Evolutionary conservation across 2,888 invertebrate genomes (phyloP).

Genomic region (Clivina fossor): DNA sequence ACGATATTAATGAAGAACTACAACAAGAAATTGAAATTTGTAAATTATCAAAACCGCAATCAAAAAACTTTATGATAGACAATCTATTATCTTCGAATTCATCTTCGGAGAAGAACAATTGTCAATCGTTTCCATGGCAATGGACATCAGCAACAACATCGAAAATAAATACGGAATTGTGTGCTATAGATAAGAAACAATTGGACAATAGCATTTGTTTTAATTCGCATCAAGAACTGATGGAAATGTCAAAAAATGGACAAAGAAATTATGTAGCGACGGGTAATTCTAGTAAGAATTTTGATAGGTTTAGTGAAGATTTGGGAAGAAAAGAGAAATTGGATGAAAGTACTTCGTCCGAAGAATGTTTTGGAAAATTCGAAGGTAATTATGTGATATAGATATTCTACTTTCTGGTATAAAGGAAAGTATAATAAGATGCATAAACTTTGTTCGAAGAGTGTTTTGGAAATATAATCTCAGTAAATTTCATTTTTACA

Average conservation of each 20-base stretch:
- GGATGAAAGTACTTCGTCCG: constrained; percentile 11
- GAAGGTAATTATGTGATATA: constrained; percentile 13
- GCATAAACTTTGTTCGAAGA: too few relatives aligned
- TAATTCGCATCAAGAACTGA: constrained; percentile 1
- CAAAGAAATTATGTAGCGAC: not conserved
- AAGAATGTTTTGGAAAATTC: constrained; percentile 28
- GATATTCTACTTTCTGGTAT: too few relatives aligned
- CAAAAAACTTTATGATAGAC: constrained; percentile 32
- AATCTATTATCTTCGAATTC: constrained; percentile 19
- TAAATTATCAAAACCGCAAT: constrained; percentile 11
- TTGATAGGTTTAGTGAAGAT: constrained; percentile 19
- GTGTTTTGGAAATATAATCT: too few relatives aligned
- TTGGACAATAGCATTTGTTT: constrained; percentile 6
- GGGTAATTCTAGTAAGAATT: constrained; percentile 13
- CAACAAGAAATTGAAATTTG: too few relatives aligned
- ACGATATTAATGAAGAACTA: constrained; percentile 8
- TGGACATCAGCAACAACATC: constrained; percentile 14
- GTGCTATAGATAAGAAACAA: constrained; percentile 12
- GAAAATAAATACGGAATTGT: constrained; percentile 17
- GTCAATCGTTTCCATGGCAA: constrained; percentile 29
- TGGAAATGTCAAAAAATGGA: not conserved
- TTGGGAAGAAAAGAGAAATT: constrained; percentile 3
- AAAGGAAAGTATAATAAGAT: too few relatives aligned
- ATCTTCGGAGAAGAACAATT: constrained; percentile 5
- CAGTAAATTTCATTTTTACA: not conserved